Percentiles rank a stretch among this genome's conserved stretches.
Evolutionary conservation across 2,888 invertebrate genomes (phyloP).

Genomic region (Biston betularia): DNA sequence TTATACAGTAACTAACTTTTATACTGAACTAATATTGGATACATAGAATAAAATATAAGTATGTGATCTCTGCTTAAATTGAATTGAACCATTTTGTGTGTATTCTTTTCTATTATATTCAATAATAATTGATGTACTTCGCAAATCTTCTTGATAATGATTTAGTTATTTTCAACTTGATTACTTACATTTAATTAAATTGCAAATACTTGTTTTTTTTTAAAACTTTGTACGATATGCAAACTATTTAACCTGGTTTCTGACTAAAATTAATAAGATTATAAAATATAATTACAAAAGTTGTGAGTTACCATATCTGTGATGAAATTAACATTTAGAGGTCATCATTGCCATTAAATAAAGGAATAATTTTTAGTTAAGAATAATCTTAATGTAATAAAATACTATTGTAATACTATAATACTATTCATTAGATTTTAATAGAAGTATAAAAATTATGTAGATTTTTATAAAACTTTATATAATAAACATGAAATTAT

Average conservation of each 20-base stretch:
- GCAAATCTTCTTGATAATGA: neutral
- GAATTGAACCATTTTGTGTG: neutral
- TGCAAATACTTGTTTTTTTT: conserved; percentile 4
- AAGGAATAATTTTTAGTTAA: conserved; percentile 17
- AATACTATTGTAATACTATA: conserved; percentile 27
- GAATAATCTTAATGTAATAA: conserved; percentile 23
- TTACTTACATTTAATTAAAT: neutral
- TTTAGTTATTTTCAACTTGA: neutral
- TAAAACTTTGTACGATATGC: neutral
- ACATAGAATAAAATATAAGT: conserved; percentile 5
- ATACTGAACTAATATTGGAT: conserved; percentile 1
- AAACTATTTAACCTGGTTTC: conserved; percentile 20
- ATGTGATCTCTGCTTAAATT: conserved; percentile 20
- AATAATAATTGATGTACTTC: neutral
- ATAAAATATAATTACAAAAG: conserved; percentile 29
- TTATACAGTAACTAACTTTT: neutral
- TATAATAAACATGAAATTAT: conserved; percentile 40
- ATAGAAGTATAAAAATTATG: conserved; percentile 36
- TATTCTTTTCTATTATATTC: neutral
- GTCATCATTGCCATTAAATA: conserved; percentile 51
- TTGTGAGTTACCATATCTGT: conserved; percentile 71
- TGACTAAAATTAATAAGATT: conserved; percentile 11
- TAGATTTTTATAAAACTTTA: conserved; percentile 46
- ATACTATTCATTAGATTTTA: conserved; percentile 44
- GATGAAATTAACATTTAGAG: conserved; percentile 64